Base-by-base conservation (phyloP, 1,140 invertebrate species). In the Leptestheria dahalacensis region DNA sequence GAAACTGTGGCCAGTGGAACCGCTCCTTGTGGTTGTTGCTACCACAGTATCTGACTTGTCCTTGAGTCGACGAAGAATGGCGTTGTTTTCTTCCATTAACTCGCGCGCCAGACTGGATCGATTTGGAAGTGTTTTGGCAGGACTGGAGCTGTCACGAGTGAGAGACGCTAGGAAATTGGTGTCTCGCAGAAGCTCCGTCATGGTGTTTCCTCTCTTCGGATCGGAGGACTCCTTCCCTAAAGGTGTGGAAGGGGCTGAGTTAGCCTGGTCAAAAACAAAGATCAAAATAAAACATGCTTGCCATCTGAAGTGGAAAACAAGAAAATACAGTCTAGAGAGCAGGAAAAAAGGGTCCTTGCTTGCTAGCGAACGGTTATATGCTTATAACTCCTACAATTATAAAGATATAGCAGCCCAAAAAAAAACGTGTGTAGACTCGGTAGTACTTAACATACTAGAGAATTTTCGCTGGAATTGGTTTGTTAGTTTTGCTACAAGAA, bases 81-180 rank as follows among this genome's bases (percentile, higher is more conserved):
- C 53, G 12, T 20, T 29, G 21, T 55, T 55, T 29, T 55, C 26
- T 29, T 55, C 53, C 24, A 55, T 15, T n/a, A 55, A 28, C n/a
- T 55, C 53, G 15, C 33, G 23, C 21, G 33, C 53, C 53, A 55
- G 25, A 2, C 53, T 23, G 12, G 53, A 55, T 29, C 53, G 53
- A 33, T 55, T 55, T 11, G 21, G 25, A 3, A 28, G 12, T 18
- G 33, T 55, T 41, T 41, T 41, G 6, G 6, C n/a, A n/a, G n/a
- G n/a, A n/a, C n/a, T n/a, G n/a, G n/a, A 9, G 33, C 15, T 15
- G 33, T 41, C 15, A 9, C 15, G 33, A 9, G 6, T 15, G 6
- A 41, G 15, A 15, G 33, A 6, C 15, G 6, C 6, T 41, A 41
- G 33, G 6, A 41, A 15, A 9, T 41, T 41, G 15, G 33, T 41